phyloP scores from a whole-genome alignment of 37 sponge, comb jelly and placozoan genomes.

The Eunapius fragilis region DNA sequence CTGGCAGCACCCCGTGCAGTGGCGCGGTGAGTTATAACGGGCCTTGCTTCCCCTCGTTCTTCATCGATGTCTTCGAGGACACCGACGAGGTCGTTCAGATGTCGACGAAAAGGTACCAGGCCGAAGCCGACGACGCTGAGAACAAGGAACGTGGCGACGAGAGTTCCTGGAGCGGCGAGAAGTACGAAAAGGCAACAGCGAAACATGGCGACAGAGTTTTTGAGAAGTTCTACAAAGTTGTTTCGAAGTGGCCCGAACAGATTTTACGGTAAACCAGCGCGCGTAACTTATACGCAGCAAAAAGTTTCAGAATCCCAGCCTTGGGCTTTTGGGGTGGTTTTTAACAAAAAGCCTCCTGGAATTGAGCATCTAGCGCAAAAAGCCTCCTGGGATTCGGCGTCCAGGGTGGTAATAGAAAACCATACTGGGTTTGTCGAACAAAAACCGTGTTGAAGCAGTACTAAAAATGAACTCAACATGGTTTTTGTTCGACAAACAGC shows the following conservation, averaged over 20 bases:
- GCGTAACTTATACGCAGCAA: neutral
- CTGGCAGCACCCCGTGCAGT: neutral
- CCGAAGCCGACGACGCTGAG: slow-evolving; percentile 7
- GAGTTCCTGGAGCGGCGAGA: slow-evolving; percentile 20
- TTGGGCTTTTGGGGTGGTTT: too few species aligned
- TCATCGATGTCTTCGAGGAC: slow-evolving; percentile 51
- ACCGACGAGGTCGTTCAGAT: neutral
- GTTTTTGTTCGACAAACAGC: too few species aligned
- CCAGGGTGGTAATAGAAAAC: too few species aligned
- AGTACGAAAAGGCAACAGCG: slow-evolving; percentile 69
- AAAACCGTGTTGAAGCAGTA: too few species aligned
- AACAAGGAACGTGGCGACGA: neutral
- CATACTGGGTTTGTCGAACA: too few species aligned
- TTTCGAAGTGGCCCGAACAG: slow-evolving; percentile 59
- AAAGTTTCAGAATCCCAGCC: too few species aligned
- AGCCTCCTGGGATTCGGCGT: too few species aligned
- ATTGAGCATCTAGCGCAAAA: too few species aligned
- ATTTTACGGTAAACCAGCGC: slow-evolving; percentile 36
- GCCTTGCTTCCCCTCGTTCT: slow-evolving; percentile 35
- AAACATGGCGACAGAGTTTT: slow-evolving; percentile 74
- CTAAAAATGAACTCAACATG: too few species aligned
- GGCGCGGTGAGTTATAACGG: neutral
- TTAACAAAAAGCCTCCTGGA: too few species aligned
- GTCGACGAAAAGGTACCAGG: slow-evolving; percentile 31
- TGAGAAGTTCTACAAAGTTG: slow-evolving; percentile 67